Evolutionary conservation across 2,797 vertebrate species (phyloP).

Genomic region (Coccyzus lansbergi): DNA sequence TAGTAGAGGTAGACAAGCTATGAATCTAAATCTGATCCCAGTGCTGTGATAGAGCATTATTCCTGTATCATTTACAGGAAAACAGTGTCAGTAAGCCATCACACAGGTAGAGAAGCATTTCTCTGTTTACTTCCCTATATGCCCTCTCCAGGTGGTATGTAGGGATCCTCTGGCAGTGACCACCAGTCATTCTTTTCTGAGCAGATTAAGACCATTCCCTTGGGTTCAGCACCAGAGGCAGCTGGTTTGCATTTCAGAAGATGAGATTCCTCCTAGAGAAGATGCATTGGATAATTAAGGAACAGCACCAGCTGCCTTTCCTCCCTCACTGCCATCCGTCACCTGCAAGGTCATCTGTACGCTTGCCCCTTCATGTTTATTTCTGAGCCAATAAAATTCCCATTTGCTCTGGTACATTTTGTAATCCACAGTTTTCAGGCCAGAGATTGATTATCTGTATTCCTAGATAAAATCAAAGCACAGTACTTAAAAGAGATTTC

Average conservation of each 20-base stretch:
- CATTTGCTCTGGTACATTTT: neutral
- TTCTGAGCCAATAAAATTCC: slow-evolving; percentile 23
- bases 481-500: slow-evolving; percentile 19
- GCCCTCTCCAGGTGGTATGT: neutral
- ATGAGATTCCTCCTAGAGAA: neutral
- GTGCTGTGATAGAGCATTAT: neutral
- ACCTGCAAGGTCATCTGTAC: neutral
- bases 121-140: accelerated
- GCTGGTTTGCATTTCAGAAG: neutral
- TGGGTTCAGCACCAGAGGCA: neutral
- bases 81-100: neutral
- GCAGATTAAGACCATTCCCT: neutral
- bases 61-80: neutral
- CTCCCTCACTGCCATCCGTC: neutral
- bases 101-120: neutral
- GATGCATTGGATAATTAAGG: neutral
- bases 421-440: slow-evolving; percentile 10
- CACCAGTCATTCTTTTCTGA: neutral
- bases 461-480: slow-evolving; percentile 40
- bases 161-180: neutral
- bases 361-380: neutral
- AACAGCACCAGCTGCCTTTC: neutral
- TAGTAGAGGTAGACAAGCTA: neutral
- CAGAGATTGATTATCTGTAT: slow-evolving; percentile 42
- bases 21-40: neutral